Base-by-base conservation (phyloP, 92 coral and sea anemone genomes). In the Bergia puertoricense region DNA sequence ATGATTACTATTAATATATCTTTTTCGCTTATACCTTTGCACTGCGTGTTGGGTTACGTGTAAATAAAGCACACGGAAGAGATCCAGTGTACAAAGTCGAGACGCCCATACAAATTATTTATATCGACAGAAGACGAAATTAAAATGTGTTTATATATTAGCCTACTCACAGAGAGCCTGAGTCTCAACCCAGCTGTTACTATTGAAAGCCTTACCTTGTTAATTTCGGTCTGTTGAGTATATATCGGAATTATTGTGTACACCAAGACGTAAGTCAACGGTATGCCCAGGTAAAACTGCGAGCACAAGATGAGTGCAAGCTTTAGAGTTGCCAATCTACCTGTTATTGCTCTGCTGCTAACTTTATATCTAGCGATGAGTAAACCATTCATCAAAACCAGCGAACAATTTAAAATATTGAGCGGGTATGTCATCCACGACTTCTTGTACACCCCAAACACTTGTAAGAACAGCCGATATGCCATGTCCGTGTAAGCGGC, bases 231-330 rank as follows among this genome's bases (percentile, higher is more conserved):
- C 54, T 91, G 93, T 38, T 18, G 51, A 66, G 81, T 93, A 44
- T 79, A 91, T 73, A 56, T 51, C 14, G 96, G 94, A 13, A 89
- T 79, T 10, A 91, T 45, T 51, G 85, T 65, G 72, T 91, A 93
- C 51, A 88, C 89, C 45, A 91, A 65, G 54, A 85, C n/a, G 46
- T 77, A 48, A 9, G 82, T 85, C 23, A 87, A 50, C 0, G 93
- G 86, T 82, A 91, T 84, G 18, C 93, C 93, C 37, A 89, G 84
- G 20, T 89, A 57, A 22, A 88, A 91, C 66, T 91, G 93, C 36
- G 93, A 90, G 75, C 86, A 91, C 42, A 91, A 76, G 16, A 86
- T 91, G 36, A 91, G 82, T 46, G 89, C 85, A 11, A 88, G 86
- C 42, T 56, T 73, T 46, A 74, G 16, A 16, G 83, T 85, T 45